phyloP scores from a whole-genome alignment of 1,140 invertebrate species.

The Drosophila virilis region DNA sequence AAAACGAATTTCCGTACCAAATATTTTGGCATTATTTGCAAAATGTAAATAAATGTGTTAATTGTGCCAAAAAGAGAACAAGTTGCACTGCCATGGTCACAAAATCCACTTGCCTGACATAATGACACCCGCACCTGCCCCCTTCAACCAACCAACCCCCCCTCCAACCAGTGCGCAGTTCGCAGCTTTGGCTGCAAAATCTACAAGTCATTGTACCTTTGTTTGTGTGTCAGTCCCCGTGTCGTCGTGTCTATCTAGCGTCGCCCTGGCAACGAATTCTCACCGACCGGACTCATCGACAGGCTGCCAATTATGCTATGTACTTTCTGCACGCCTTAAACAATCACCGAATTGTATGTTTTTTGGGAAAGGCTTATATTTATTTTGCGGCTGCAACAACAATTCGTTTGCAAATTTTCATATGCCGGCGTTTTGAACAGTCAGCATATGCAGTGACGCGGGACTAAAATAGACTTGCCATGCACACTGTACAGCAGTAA shows the following conservation, averaged over 20 bases:
- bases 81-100: conserved; percentile 17
- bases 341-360: not conserved
- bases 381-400: conserved; percentile 21
- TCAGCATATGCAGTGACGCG: not conserved
- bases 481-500: not conserved
- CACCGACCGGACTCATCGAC: not conserved
- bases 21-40: conserved; percentile 40
- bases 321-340: not conserved
- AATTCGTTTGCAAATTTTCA: conserved; percentile 19
- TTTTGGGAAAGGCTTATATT: conserved; percentile 7
- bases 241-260: conserved; percentile 5
- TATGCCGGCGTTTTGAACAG: conserved; percentile 30
- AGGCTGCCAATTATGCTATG: not conserved
- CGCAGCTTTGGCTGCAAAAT: conserved; percentile 56
- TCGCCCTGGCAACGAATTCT: conserved; percentile 29
- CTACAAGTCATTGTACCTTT: conserved; percentile 76
- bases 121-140: not conserved
- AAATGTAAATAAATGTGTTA: conserved; percentile 15
- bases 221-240: conserved; percentile 41
- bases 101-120: conserved; percentile 2
- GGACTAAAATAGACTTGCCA: not conserved
- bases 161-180: conserved; percentile 2
- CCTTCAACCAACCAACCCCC: not conserved
- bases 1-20: conserved; percentile 12
- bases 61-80: conserved; percentile 40